Evolutionary conservation across 2,113 vertebrate species (phyloP), one percentile per base, ranked within the genome.

Genomic region (Phaetusa simplex): DNA sequence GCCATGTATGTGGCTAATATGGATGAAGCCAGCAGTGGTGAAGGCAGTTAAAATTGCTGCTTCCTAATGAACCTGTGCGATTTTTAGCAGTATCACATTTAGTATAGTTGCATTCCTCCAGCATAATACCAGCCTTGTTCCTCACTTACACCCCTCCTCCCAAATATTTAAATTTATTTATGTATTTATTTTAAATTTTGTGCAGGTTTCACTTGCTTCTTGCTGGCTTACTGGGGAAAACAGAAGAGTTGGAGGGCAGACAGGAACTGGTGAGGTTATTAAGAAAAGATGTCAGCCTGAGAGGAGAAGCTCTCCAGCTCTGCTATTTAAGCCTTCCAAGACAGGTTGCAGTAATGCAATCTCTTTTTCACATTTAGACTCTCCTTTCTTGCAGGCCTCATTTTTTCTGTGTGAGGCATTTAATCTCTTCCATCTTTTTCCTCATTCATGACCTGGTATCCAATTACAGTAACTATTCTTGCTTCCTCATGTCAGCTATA

Each of bases 401-500:
- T 95, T 94, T 96, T 95, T 95, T 67, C 53, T 87, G 70, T 91
- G 58, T 62, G 49, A 96, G 18, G 73, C 62, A 82, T 94, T 95
- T 95, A 94, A 97, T 97, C 86, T 96, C 56, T 95, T 92, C 91
- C n/a, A 95, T 97, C 89, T 91, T 76, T 97, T 92, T 88, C 34
- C 30, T 91, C 86, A 95, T 95, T 97, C 93, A 87, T 91, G 92
- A 95, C 66, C 62, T 87, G n/a, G 40, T 88, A 94, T 96, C 90
- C 93, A 96, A 96, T 96, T 96, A 97, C 59, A 86, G 87, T 93
- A 92, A 94, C 96, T 95, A 95, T 96, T 97, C 93, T 95, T 95
- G 69, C 89, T 95, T 96, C 90, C 76, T 93, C 78, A 34, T 84
- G 58, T 86, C 93, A 95, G 61, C 62, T 84, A 56, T 91, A 91